phyloP scores from a whole-genome alignment of 2,113 vertebrate genomes.

The Antennarius striatus region DNA sequence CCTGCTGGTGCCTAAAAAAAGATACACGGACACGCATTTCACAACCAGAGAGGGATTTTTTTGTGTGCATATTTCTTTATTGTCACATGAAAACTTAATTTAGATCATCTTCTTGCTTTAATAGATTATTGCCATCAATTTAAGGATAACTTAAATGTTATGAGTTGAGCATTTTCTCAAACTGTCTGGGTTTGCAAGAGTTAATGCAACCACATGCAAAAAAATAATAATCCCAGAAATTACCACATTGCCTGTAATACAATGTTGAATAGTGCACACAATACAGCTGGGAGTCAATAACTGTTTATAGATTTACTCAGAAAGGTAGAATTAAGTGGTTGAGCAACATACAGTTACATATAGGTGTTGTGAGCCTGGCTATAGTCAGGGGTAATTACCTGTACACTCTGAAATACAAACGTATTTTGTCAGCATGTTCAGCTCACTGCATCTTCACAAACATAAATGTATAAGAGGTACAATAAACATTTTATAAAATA shows the following conservation, averaged over 20 bases:
- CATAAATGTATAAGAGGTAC: neutral
- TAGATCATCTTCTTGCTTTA: constrained; percentile 25
- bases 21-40: neutral
- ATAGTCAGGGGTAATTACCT: constrained; percentile 10
- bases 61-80: constrained; percentile 1
- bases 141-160: constrained; percentile 38
- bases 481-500: neutral
- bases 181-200: constrained; percentile 28
- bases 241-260: constrained; percentile 1
- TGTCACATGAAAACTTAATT: constrained; percentile 24
- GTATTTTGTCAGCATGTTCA: neutral
- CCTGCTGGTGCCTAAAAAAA: neutral
- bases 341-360: constrained; percentile 12
- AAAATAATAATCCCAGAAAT: constrained; percentile 21
- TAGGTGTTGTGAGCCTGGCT: neutral
- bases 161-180: constrained; percentile 28
- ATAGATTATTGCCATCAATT: constrained; percentile 11
- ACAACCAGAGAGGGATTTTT: neutral
- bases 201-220: constrained; percentile 5
- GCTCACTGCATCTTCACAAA: constrained; percentile 2
- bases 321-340: constrained; percentile 26
- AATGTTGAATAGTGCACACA: constrained; percentile 16
- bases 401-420: neutral
- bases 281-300: constrained; percentile 19
- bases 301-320: constrained; percentile 36